These are phyloP conservation scores for Archocentrus centrarchus DNA, from an alignment of 2,113 vertebrate genomes.

Conservation along the genomic window DNA sequence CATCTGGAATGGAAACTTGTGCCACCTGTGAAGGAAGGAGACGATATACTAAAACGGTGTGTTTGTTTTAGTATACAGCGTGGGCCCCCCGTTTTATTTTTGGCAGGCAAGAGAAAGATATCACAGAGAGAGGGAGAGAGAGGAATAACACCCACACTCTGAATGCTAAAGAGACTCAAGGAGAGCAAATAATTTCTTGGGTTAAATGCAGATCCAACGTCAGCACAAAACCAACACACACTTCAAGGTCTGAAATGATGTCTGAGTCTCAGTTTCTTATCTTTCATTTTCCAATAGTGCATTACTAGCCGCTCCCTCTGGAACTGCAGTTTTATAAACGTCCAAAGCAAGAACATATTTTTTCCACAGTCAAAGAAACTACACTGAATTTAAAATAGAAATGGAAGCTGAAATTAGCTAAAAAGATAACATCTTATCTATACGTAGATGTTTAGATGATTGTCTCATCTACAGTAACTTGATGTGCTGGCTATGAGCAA, in stretches of 20 bases:
- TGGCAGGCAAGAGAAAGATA: conserved; percentile 36
- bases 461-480: background rate
- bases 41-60: conserved; percentile 50
- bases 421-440: background rate
- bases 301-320: background rate
- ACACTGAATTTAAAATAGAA: background rate
- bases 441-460: background rate
- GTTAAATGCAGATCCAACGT: background rate
- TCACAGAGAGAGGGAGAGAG: conserved; percentile 3
- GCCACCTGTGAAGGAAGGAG: conserved; percentile 39
- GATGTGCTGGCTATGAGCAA: background rate
- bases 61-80: conserved; percentile 63
- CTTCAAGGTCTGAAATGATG: background rate
- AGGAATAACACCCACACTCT: conserved; percentile 35
- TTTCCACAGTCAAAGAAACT: background rate
- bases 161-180: conserved; percentile 28
- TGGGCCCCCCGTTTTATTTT: conserved; percentile 62
- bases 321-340: rapidly evolving
- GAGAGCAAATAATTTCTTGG: conserved; percentile 10
- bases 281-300: background rate
- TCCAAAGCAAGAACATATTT: background rate
- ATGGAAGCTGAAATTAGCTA: background rate
- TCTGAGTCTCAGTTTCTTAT: background rate
- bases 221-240: background rate
- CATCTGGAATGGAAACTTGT: conserved; percentile 58